Percentiles rank a stretch among this genome's conserved stretches.
Conservation (phyloP, 2,113 vertebrate genomes). For the Oxyruncus cristatus region DNA sequence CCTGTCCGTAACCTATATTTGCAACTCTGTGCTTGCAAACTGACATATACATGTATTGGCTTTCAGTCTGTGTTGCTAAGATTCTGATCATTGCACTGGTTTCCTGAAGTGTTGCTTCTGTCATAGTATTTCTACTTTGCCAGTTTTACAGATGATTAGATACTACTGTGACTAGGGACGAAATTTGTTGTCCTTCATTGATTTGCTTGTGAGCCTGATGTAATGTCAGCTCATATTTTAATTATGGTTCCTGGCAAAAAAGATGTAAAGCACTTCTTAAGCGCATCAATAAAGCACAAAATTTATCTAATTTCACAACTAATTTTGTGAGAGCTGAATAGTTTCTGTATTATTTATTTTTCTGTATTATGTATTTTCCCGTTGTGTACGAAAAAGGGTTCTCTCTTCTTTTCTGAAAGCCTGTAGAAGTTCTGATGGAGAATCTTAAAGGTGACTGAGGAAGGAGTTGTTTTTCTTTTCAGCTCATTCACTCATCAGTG, state of each 20-base stretch:
- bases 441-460: constrained; percentile 1
- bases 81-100: not conserved
- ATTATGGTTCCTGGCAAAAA: not conserved
- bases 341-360: no score
- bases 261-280: not conserved
- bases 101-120: not conserved
- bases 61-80: not conserved
- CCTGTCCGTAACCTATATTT: rapidly evolving
- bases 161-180: not conserved
- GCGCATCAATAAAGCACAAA: no score
- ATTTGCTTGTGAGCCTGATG: not conserved
- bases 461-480: constrained; percentile 9
- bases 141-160: not conserved
- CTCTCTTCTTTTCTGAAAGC: not conserved
- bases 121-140: not conserved
- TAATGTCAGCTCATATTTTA: not conserved
- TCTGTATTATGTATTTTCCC: not conserved
- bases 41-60: not conserved
- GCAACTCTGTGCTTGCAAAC: not conserved
- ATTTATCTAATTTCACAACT: not conserved
- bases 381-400: not conserved
- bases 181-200: not conserved
- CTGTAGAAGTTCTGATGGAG: not conserved
- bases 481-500: constrained; percentile 3
- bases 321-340: not conserved